A percentile compares a stretch with the other conserved stretches of the same genome.
Conservation (phyloP, 2,113 vertebrate species). For the Leptocoma aspasia region DNA sequence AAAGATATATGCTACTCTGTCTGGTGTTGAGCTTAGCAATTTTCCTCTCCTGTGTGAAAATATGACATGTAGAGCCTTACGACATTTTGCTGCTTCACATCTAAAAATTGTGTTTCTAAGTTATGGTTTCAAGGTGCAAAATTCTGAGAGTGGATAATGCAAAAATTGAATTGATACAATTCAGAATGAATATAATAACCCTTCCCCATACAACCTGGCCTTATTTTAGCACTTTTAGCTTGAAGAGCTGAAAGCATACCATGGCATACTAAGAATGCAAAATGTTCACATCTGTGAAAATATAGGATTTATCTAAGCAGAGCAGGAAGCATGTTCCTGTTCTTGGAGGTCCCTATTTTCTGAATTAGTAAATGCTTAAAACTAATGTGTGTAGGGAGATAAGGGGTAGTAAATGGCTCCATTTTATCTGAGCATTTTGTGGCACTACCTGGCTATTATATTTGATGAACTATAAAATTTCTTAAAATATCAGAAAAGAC, state of each 20-base stretch:
- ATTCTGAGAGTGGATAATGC: neutral
- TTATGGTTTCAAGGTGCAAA: neutral
- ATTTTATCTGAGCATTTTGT: neutral
- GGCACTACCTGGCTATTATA: neutral
- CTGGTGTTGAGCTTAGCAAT: neutral
- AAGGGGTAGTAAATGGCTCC: neutral
- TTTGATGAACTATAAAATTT: neutral
- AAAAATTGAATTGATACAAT: neutral
- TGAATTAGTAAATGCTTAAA: neutral
- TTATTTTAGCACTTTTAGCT: neutral
- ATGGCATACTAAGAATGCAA: neutral
- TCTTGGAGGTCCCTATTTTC: neutral
- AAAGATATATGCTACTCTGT: neutral
- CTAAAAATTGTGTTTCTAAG: neutral
- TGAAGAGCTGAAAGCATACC: neutral
- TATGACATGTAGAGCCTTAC: neutral
- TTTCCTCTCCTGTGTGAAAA: neutral
- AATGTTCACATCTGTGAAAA: neutral
- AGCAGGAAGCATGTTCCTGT: neutral
- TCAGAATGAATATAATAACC: neutral
- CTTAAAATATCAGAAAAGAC: neutral
- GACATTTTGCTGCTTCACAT: neutral
- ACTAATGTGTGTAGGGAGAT: neutral
- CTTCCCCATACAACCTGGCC: fast-evolving
- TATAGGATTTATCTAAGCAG: neutral